phyloP scores from a whole-genome alignment of 92 coral and sea anemone genomes.

The Anthopleura xanthogrammica region DNA sequence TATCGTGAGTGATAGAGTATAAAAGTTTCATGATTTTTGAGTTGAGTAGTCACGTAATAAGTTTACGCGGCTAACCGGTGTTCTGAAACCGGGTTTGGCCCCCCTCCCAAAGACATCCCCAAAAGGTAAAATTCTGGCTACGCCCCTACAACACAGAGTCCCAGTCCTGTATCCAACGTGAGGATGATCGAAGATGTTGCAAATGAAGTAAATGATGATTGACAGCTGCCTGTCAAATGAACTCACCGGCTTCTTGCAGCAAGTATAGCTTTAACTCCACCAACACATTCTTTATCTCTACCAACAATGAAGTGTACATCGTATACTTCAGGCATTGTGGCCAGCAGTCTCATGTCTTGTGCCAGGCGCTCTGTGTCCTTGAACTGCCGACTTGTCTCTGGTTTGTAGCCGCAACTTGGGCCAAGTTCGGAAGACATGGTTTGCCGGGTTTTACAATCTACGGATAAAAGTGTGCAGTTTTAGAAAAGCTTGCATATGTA shows the following conservation, averaged over 20 bases:
- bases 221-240: neutral
- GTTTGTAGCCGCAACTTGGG: neutral
- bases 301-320: slow-evolving; percentile 63
- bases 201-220: neutral
- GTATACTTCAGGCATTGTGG: slow-evolving; percentile 55
- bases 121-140: neutral
- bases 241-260: slow-evolving; percentile 61
- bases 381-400: slow-evolving; percentile 17
- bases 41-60: too few species aligned
- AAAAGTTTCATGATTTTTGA: too few species aligned
- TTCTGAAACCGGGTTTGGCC: too few species aligned
- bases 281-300: slow-evolving; percentile 33
- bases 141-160: too few species aligned
- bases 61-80: too few species aligned
- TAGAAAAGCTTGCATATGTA: neutral
- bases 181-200: too few species aligned
- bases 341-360: slow-evolving; percentile 52
- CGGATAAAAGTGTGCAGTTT: neutral
- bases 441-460: neutral
- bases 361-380: slow-evolving; percentile 44
- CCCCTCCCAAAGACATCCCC: too few species aligned
- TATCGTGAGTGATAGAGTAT: too few species aligned
- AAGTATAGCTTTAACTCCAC: slow-evolving; percentile 59
- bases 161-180: too few species aligned
- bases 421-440: neutral